A percentile compares a stretch with the other conserved stretches of the same genome.
Evolutionary conservation across 2,113 vertebrate species (phyloP).

Genomic region (Polypterus senegalus): DNA sequence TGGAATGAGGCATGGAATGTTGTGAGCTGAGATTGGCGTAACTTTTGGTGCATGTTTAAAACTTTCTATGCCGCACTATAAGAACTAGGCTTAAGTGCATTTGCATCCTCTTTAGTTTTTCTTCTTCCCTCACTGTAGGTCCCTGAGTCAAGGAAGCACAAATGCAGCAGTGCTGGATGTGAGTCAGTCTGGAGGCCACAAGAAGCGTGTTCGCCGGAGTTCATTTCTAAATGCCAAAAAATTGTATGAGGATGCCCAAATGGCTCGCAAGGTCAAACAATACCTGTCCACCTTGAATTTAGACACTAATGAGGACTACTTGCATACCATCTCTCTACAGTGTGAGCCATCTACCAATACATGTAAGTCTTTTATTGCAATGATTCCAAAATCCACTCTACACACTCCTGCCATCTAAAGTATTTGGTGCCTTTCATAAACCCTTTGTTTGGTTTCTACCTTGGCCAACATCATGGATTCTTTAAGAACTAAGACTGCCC

Average conservation of each 20-base stretch:
- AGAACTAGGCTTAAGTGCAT: slow-evolving; percentile 9
- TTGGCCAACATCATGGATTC: no score
- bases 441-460: no score
- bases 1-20: slow-evolving; percentile 44
- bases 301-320: slow-evolving; percentile 89
- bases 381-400: no score
- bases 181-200: slow-evolving; percentile 81
- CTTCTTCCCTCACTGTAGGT: slow-evolving; percentile 47
- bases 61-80: background rate
- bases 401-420: no score
- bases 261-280: slow-evolving; percentile 92
- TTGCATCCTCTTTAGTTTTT: slow-evolving; percentile 18
- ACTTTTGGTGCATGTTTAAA: slow-evolving; percentile 22
- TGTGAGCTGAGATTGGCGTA: slow-evolving; percentile 31
- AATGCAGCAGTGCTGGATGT: slow-evolving; percentile 84
- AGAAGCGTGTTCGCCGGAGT: slow-evolving; percentile 91
- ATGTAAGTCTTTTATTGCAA: slow-evolving; percentile 47
- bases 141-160: slow-evolving; percentile 88
- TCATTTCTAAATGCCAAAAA: slow-evolving; percentile 98
- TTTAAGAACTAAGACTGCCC: no score
- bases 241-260: slow-evolving; percentile 95
- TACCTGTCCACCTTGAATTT: slow-evolving; percentile 85
- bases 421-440: no score
- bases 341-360: slow-evolving; percentile 89
- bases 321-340: slow-evolving; percentile 81